Evolutionary conservation across 2,797 vertebrate species (phyloP).

Genomic region (Anableps anableps): DNA sequence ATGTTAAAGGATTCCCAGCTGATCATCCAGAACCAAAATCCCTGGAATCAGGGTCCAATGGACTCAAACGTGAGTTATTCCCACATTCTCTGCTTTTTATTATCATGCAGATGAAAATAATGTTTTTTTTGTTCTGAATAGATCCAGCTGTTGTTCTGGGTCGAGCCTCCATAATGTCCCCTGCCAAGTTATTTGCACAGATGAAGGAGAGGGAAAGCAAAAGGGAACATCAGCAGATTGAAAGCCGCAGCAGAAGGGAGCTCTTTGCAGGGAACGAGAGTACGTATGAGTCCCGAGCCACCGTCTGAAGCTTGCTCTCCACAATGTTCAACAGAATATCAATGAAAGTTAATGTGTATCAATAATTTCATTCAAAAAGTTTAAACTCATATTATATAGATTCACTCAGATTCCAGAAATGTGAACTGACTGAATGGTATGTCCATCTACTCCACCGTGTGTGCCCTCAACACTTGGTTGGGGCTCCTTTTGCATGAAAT

Average conservation of each 20-base stretch:
- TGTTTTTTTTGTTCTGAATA: constrained; percentile 41
- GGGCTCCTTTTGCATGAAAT: no score
- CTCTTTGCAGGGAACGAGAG: constrained; percentile 47
- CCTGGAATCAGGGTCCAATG: constrained; percentile 20
- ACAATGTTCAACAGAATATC: not conserved
- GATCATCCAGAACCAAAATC: not conserved
- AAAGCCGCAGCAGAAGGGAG: constrained; percentile 27
- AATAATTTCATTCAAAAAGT: not conserved
- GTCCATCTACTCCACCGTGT: no score
- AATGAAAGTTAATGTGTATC: not conserved
- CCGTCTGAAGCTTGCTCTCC: not conserved
- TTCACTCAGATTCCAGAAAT: no score
- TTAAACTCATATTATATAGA: not conserved
- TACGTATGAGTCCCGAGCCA: not conserved
- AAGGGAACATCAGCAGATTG: constrained; percentile 22
- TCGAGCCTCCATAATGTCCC: constrained; percentile 39
- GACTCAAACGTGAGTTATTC: constrained; percentile 47
- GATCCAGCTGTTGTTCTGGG: constrained; percentile 42
- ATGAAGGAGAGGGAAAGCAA: constrained; percentile 65
- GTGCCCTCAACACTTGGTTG: no score
- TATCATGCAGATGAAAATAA: not conserved
- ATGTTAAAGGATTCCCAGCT: not conserved
- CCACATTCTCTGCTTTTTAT: not conserved
- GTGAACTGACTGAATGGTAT: no score
- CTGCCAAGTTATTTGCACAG: constrained; percentile 68